A percentile compares a stretch with the other conserved stretches of the same genome.
Evolutionary conservation across 2,797 vertebrate genomes (phyloP).

Genomic region (Benthosema pterotum): DNA sequence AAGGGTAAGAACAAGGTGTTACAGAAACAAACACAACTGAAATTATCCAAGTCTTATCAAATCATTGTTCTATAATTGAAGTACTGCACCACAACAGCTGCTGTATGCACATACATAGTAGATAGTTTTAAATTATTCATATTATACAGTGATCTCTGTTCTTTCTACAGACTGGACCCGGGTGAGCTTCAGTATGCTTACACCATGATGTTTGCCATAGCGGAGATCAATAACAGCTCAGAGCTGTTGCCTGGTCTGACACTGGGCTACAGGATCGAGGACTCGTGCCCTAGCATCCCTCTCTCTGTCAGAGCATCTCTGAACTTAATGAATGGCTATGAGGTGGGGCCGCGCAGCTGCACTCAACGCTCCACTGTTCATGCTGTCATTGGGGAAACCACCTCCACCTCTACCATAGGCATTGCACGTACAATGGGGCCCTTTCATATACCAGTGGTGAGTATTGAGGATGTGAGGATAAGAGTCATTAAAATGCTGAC

Average conservation of each 20-base stretch:
- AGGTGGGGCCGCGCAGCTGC: conserved; percentile 55
- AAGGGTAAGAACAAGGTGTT: conserved; percentile 69
- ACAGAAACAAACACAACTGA: neutral
- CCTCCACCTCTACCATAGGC: conserved; percentile 82
- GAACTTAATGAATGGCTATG: conserved; percentile 75
- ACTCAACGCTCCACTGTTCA: conserved; percentile 66
- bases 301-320: conserved; percentile 79
- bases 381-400: conserved; percentile 82
- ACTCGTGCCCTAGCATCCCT: conserved; percentile 80
- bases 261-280: conserved; percentile 80
- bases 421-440: conserved; percentile 80
- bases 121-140: neutral
- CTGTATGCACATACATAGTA: too few relatives aligned
- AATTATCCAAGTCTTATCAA: neutral
- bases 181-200: conserved; percentile 81
- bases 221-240: conserved; percentile 82
- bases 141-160: neutral
- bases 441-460: conserved; percentile 83
- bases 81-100: too few relatives aligned
- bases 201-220: conserved; percentile 83
- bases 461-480: conserved; percentile 25
- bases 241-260: conserved; percentile 72
- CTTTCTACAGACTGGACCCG: conserved; percentile 70
- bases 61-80: neutral
- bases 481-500: neutral